Evolutionary conservation across 2,888 invertebrate genomes (phyloP), one percentile per base, ranked within the genome.

Genomic region (Junonia oenone): DNA sequence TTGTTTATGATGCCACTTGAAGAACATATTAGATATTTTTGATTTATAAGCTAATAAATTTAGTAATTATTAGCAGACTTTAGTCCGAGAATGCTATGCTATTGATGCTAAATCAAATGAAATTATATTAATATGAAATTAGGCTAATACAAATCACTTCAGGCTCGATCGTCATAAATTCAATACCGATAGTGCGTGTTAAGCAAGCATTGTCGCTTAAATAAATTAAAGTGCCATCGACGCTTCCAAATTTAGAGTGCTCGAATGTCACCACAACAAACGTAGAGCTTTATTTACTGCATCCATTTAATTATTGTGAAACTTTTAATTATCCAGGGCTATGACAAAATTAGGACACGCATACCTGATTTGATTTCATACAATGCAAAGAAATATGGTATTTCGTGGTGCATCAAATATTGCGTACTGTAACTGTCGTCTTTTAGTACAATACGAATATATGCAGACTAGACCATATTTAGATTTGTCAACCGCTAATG

Each of bases 191-290:
- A 51, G 55, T 60, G 60, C 61, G 60, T 62, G 62, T 51, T 52
- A 55, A 60, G 55, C 55, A 52, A 55, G 52, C 62, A 62, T 62
- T 62, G 50, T 48, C 49, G 55, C 60, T 50, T 57, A 57, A 62
- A 62, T 62, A 62, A 62, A 62, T 62, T 62, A 62, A 58, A 62
- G 59, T 57, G 55, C 57, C 60, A 58, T 60, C 62, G 57, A 55
- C 48, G 57, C 54, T 55, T 51, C 60, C 55, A 58, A 62, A 69
- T 68, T 62, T 66, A 71, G 68, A 66, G 62, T 51, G 55, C 63
- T 64, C 65, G 61, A 62, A 64, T 70, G 69, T 70, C 69, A 72
- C 68, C 65, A 60, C 66, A 69, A 57, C 64, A 64, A 69, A 68
- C 66, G 67, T 62, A 63, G 68, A 65, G 67, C 67, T 63, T 69